phyloP scores from a whole-genome alignment of 2,797 vertebrate genomes.

The Danionella dracula region DNA sequence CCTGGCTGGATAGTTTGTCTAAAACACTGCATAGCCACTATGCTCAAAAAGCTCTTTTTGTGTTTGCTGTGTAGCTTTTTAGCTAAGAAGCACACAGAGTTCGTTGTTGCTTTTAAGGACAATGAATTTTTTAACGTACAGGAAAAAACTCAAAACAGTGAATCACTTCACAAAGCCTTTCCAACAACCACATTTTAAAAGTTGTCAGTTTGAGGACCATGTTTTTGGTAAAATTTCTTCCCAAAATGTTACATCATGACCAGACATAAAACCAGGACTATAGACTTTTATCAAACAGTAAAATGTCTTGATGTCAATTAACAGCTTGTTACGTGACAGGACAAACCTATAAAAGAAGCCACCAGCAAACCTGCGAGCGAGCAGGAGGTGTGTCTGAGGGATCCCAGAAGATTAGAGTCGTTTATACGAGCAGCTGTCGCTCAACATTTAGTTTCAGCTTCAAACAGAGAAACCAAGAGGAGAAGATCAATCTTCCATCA shows the following conservation, averaged over 20 bases:
- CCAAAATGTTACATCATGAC: background rate
- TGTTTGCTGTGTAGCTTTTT: no score
- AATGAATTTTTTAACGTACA: no score
- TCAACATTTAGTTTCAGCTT: background rate
- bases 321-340: slow-evolving; percentile 5
- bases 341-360: background rate
- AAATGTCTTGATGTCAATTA: background rate
- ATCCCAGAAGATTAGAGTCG: background rate
- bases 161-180: background rate
- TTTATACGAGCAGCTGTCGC: background rate
- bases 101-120: no score
- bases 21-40: no score
- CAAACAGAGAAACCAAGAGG: background rate
- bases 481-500: slow-evolving; percentile 3
- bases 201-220: no score
- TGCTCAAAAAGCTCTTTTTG: no score
- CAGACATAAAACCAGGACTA: background rate
- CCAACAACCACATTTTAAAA: no score
- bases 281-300: background rate
- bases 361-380: background rate
- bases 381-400: slow-evolving; percentile 14
- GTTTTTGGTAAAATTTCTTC: no score
- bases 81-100: no score
- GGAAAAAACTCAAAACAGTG: background rate
- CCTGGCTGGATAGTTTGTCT: no score